A percentile compares a stretch with the other conserved stretches of the same genome.
Conservation (phyloP, 2,888 invertebrate genomes). For the Acanthococcus lagerstroemiae region DNA sequence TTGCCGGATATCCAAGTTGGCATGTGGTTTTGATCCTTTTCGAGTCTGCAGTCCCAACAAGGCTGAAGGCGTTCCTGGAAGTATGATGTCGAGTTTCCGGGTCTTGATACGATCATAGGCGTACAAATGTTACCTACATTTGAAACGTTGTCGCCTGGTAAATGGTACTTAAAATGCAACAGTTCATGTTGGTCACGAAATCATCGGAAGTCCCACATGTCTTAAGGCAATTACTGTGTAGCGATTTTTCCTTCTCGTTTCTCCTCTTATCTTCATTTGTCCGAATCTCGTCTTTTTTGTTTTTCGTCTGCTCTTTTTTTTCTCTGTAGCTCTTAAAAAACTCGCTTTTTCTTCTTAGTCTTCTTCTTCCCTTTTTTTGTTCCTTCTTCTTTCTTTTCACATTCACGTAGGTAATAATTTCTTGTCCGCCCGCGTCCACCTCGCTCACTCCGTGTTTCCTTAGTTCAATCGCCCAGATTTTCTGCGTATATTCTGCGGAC, state of each 20-base stretch:
- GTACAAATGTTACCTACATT: not conserved
- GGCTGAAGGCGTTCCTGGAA: too few species aligned
- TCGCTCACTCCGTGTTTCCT: too few species aligned
- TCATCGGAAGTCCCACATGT: not conserved
- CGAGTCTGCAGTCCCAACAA: too few species aligned
- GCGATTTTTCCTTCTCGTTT: constrained; percentile 8
- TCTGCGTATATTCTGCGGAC: too few species aligned
- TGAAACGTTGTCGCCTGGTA: not conserved
- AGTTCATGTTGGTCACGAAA: constrained; percentile 1
- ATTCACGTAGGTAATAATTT: too few species aligned
- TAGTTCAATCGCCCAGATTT: too few species aligned
- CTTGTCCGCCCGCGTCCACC: too few species aligned
- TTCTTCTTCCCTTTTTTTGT: too few species aligned
- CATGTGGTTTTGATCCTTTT: too few species aligned
- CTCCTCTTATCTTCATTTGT: constrained; percentile 5
- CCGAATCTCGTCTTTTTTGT: constrained; percentile 12
- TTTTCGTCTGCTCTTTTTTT: not conserved
- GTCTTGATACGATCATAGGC: not conserved
- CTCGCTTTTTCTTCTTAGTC: not conserved
- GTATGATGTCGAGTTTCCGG: too few species aligned
- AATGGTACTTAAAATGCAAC: not conserved
- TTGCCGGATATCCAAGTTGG: too few species aligned
- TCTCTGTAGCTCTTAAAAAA: constrained; percentile 13
- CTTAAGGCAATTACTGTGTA: not conserved
- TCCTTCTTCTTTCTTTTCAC: too few species aligned